Base-by-base conservation (phyloP, 23 tunicate genomes). In the Ascidia mentula region DNA sequence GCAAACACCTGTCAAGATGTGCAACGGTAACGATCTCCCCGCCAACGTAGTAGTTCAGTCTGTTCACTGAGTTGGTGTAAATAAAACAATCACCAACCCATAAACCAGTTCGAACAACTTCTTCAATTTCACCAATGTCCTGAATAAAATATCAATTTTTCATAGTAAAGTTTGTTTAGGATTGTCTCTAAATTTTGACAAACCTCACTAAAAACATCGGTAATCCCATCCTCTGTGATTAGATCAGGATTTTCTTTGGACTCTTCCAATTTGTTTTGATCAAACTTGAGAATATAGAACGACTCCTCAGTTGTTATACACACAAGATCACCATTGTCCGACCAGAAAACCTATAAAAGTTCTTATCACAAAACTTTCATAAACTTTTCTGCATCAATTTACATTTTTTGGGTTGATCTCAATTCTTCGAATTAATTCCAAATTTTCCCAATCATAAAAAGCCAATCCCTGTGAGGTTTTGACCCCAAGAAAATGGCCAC, bases 11-110 rank as follows among this genome's bases (percentile, higher is more conserved):
- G 86, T 95, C 99, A n/a, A 95, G 74, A 82, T 95, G 99, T 30
- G 99, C 99, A 60, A 95, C 79, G 38, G 99, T 95, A 73, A 95
- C 99, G 40, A 95, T 95, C 75, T 95, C 99, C 0, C 99, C 99
- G 36, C 99, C 99, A 60, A 95, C 99, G 40, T 85, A 95, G 69
- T 95, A 95, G 77, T 95, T 95, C 37, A 95, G 73, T 77, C 99
- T 69, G 84, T 95, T 95, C 33, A 95, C 91, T 9, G 99, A 81
- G 85, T 95, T 95, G 32, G 99, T 95, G 82, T 88, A 95, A 72
- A 95, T 95, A 79, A 95, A 95, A 60, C 99, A 95, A 72, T 95
- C 99, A 30, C 99, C 99, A 30, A 95, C 90, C 99, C 99, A 95
- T 26, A 89, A 46, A 33, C 99, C 99, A 18, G 99, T 95, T 75